phyloP scores from a whole-genome alignment of 2,888 invertebrate species.

The Acrobeloides nanus region DNA sequence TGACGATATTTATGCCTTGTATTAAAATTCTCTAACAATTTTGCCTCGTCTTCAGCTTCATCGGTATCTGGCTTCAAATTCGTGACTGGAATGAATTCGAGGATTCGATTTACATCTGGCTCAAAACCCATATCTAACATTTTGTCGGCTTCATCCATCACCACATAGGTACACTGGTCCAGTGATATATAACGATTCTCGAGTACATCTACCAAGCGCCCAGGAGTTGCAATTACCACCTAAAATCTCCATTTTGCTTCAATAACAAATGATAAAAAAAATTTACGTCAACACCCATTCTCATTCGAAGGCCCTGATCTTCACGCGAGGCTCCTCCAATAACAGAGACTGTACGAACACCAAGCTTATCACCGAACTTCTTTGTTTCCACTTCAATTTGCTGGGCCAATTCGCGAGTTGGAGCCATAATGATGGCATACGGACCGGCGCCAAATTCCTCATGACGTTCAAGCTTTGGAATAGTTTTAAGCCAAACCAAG shows the following conservation, averaged over 20 bases:
- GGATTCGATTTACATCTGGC: conserved; percentile 85
- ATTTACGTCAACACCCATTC: conserved; percentile 83
- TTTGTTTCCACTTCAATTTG: conserved; percentile 98
- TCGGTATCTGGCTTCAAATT: conserved; percentile 96
- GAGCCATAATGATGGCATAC: conserved; percentile 95
- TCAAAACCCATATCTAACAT: conserved; percentile 99
- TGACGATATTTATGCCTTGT: conserved; percentile 93
- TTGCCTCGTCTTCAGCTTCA: conserved; percentile 87
- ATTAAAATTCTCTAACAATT: conserved; percentile 83
- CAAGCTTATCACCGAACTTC: conserved; percentile 87
- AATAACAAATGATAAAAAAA: conserved; percentile 6
- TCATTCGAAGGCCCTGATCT: conserved; percentile 90
- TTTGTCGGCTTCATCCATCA: conserved; percentile 75
- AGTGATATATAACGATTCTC: conserved; percentile 94
- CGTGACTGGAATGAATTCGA: conserved; percentile 93
- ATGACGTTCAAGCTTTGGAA: conserved; percentile 72
- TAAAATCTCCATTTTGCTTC: conserved; percentile 49
- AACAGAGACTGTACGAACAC: conserved; percentile 88
- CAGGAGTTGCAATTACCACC: conserved; percentile 98
- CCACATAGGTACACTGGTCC: conserved; percentile 95
- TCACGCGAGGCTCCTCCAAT: conserved; percentile 89
- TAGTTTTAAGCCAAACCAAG: conserved; percentile 90
- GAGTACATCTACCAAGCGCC: conserved; percentile 93
- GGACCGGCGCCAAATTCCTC: conserved; percentile 65
- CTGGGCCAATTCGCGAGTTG: conserved; percentile 96